Evolutionary conservation across 2,113 vertebrate species (phyloP), one percentile per base, ranked within the genome.

Genomic region (Puffinus mauretanicus): DNA sequence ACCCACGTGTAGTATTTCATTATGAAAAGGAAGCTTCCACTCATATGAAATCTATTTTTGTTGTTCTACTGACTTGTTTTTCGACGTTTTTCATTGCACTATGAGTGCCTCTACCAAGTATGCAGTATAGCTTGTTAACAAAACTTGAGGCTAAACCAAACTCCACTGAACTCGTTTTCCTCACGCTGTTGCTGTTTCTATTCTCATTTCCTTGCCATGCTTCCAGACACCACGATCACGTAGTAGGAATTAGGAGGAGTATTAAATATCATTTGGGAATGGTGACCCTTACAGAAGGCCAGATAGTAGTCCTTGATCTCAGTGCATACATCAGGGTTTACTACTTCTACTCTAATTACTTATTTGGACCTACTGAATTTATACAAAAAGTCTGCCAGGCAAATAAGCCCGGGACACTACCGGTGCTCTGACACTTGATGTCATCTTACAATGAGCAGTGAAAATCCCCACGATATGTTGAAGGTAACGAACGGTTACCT

Each of bases 391-490:
- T 19, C 42, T 38, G 29, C 55, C 69, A 78, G 17, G 11, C 32
- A 60, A 24, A 34, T 44, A 46, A 75, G 4, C 18, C 9, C 2
- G 5, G 10, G n/a, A 30, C 13, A 14, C 29, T 40, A 1, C 24
- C 27, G 7, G 34, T 52, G 12, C 58, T 85, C 52, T 11, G 16
- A 47, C 26, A 29, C 12, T 1, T 22, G 34, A 13, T 38, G 40
- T 24, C n/a, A 16, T 36, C 25, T 40, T 54, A 14, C 10, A 71
- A 32, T 0, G 0, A 64, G 38, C 38, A 51, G 32, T 11, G 42
- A 78, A 52, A 91, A 82, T 1, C 20, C 44, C n/a, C 65, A 13
- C 0, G 0, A 20, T 18, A 20, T 0, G 0, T 4, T 40, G 47
- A 82, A 67, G 19, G 5, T 11, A 58, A 38, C 16, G 17, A 57